Conservation (phyloP, 53 echinoderm and acorn worm genomes). For the Apostichopus leukothele region DNA sequence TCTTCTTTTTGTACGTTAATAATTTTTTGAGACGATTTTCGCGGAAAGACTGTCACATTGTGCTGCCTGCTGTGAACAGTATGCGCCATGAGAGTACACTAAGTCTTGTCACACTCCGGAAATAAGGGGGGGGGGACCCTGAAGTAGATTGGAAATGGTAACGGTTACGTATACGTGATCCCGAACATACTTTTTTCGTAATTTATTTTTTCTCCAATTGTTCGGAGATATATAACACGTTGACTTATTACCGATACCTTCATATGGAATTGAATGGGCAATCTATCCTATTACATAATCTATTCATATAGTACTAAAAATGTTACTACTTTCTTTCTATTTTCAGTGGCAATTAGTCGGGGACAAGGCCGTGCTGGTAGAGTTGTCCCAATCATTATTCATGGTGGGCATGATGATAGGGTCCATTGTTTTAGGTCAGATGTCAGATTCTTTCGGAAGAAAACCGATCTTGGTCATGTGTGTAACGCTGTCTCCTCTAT, state of each 20-base stretch:
- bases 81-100: not conserved
- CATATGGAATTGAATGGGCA: no score
- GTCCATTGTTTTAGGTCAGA: constrained; percentile 40
- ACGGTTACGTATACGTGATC: no score
- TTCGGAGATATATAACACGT: no score
- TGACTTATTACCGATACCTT: no score
- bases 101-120: no score
- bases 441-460: constrained; percentile 53
- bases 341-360: constrained; percentile 53
- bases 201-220: no score
- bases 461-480: constrained; percentile 25
- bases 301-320: no score
- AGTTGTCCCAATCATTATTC: constrained; percentile 50
- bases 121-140: not conserved
- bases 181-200: no score
- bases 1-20: no score
- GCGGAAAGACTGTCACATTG: not conserved
- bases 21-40: not conserved
- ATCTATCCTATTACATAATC: no score
- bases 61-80: not conserved
- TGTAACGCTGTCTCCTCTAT: not conserved
- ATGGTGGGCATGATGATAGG: constrained; percentile 55
- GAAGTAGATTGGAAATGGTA: no score
- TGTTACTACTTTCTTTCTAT: not conserved
- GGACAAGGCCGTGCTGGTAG: constrained; percentile 45